Base-by-base conservation (phyloP, 1,140 invertebrate genomes). In the Copidosoma floridanum region DNA sequence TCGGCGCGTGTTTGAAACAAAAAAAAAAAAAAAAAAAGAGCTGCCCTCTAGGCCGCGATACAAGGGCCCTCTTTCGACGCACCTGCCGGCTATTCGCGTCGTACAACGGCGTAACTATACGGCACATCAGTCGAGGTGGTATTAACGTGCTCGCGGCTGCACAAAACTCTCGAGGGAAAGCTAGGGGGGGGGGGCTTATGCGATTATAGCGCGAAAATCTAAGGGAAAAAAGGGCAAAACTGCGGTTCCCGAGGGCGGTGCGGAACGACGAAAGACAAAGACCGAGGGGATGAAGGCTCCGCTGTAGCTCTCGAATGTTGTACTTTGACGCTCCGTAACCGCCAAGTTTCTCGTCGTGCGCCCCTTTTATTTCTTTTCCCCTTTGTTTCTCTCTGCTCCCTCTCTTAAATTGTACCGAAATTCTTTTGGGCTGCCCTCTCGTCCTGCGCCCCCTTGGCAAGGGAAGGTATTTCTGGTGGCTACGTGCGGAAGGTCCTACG, bases 61-160 rank as follows among this genome's bases (percentile, higher is more conserved):
- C 52, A 27, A 54, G 37, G 24, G 38, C 52, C 41, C 23, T 40
- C 24, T 54, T 43, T 54, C 37, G 41, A 53, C 51, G 23, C 51
- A n/a, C 23, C 16, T 38, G 23, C 16, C 16, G 11, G 38, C 38
- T 41, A 5, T 41, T 7, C 16, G 11, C 38, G 38, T 16, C 38
- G 10, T 5, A 16, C 5, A 16, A 41, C 5, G 16, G 16, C 11
- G 16, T n/a, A n/a, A n/a, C n/a, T n/a, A n/a, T n/a, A n/a, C n/a
- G 16, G 38, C 16, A 41, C 38, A 7, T 32, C 12, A 21, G 48
- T 20, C n/a, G 32, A n/a, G 48, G 29, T 26, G 37, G 52, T 54
- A 54, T 54, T 54, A 54, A 54, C 38, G 10, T 54, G 43, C 52
- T 54, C 14, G 24, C 21, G 2, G 8, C 44, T 3, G 5, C 43